Percentiles rank a stretch among this genome's conserved stretches.
phyloP scores from a whole-genome alignment of 2,113 vertebrate genomes.

The Zootoca vivipara region DNA sequence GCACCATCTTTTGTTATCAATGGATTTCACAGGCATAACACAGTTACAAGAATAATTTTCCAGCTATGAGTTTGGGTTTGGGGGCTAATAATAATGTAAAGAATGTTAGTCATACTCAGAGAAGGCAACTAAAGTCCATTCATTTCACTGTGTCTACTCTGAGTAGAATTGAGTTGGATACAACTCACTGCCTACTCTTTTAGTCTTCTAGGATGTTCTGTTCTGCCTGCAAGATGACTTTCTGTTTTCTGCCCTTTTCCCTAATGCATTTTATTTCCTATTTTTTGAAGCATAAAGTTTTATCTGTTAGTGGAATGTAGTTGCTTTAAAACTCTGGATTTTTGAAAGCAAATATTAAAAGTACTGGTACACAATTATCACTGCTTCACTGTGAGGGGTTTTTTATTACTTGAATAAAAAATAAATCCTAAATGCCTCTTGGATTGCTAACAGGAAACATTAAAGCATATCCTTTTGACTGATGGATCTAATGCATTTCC shows the following conservation, averaged over 20 bases:
- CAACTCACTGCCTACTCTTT: not conserved
- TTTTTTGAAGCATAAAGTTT: not conserved
- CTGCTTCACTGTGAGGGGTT: not conserved
- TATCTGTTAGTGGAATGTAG: not conserved
- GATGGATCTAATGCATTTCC: conserved; percentile 10
- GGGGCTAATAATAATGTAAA: not conserved
- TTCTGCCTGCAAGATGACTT: not conserved
- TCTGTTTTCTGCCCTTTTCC: not conserved
- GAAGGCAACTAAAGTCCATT: too few relatives aligned
- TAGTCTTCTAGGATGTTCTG: not conserved
- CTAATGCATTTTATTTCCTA: rapidly evolving
- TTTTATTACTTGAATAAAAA: not conserved
- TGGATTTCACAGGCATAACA: not conserved
- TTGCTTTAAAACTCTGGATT: not conserved
- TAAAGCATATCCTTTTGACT: not conserved
- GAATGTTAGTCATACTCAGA: not conserved
- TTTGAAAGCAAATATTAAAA: conserved; percentile 9
- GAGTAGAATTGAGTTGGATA: too few relatives aligned
- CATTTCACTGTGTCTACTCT: too few relatives aligned
- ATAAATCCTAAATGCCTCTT: not conserved
- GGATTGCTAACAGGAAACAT: not conserved
- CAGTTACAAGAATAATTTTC: not conserved
- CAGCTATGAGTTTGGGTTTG: not conserved
- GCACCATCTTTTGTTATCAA: not conserved
- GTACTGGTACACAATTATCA: not conserved